Conservation (phyloP, 2,797 vertebrate genomes). For the Malacoctenus gilli region DNA sequence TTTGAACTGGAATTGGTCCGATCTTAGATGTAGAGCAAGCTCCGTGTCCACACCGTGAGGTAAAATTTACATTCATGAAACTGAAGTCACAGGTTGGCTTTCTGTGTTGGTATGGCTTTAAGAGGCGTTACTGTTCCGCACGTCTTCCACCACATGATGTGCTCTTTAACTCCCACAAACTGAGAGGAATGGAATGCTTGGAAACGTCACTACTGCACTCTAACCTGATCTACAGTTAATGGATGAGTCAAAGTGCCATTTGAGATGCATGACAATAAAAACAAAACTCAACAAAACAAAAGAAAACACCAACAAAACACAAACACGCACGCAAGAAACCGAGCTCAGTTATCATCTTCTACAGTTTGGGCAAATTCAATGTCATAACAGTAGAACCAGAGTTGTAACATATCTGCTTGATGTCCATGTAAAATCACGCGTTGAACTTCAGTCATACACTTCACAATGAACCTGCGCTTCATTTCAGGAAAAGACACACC, state of each 20-base stretch:
- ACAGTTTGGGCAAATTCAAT: constrained; percentile 50
- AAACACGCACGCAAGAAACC: constrained; percentile 17
- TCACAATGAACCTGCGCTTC: constrained; percentile 64
- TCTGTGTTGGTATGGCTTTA: constrained; percentile 80
- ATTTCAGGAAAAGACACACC: constrained; percentile 59
- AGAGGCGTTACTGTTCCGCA: constrained; percentile 63
- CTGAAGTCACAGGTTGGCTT: constrained; percentile 75
- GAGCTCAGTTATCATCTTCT: constrained; percentile 37
- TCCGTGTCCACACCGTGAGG: constrained; percentile 77
- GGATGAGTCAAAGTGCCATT: constrained; percentile 74
- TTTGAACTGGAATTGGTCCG: constrained; percentile 78
- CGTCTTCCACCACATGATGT: constrained; percentile 60
- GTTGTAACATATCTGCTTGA: constrained; percentile 38
- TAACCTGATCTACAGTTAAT: constrained; percentile 73
- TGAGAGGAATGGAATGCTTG: constrained; percentile 76
- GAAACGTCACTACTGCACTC: constrained; percentile 68
- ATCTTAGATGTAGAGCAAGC: constrained; percentile 72
- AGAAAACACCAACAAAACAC: not conserved
- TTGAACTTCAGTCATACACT: constrained; percentile 48
- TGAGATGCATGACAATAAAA: constrained; percentile 64
- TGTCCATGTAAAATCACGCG: constrained; percentile 42
- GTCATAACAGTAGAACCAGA: constrained; percentile 40
- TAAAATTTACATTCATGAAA: constrained; percentile 81
- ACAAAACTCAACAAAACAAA: constrained; percentile 1
- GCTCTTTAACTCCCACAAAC: constrained; percentile 64